Conservation (phyloP, 2,797 vertebrate genomes). For the Melanotaenia nigrans region DNA sequence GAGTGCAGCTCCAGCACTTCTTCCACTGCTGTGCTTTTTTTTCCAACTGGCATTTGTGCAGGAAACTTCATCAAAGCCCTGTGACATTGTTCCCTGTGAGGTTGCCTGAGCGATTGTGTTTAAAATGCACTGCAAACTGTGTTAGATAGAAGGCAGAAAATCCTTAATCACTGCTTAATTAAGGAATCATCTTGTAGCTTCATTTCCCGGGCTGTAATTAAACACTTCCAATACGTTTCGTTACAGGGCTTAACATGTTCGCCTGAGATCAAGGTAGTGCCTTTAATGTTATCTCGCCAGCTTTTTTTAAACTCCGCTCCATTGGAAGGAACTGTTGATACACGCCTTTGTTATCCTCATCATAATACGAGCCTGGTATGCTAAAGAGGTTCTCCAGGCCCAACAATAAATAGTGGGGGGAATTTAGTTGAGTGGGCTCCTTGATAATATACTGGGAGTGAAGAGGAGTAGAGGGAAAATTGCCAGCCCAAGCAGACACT, state of each 20-base stretch:
- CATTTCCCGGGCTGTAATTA: constrained; percentile 89
- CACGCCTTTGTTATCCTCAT: constrained; percentile 84
- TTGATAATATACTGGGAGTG: constrained; percentile 68
- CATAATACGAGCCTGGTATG: constrained; percentile 82
- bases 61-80: constrained; percentile 84
- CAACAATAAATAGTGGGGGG: constrained; percentile 79
- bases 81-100: constrained; percentile 85
- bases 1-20: constrained; percentile 63
- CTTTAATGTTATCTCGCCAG: constrained; percentile 87
- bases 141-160: constrained; percentile 88
- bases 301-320: constrained; percentile 80
- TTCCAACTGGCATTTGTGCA: constrained; percentile 72
- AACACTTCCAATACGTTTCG: constrained; percentile 88
- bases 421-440: constrained; percentile 75
- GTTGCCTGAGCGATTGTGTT: constrained; percentile 84
- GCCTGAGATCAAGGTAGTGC: constrained; percentile 89
- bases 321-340: constrained; percentile 87
- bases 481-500: constrained; percentile 74
- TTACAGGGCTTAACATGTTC: constrained; percentile 91
- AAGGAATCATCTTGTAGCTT: constrained; percentile 91
- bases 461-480: constrained; percentile 48
- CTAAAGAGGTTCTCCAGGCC: constrained; percentile 79
- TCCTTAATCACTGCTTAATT: constrained; percentile 91
- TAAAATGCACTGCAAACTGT: constrained; percentile 87
- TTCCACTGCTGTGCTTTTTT: constrained; percentile 45